Percentiles rank a stretch among this genome's conserved stretches.
phyloP scores from a whole-genome alignment of 2,888 invertebrate genomes.

The Himalopsyche anomala region DNA sequence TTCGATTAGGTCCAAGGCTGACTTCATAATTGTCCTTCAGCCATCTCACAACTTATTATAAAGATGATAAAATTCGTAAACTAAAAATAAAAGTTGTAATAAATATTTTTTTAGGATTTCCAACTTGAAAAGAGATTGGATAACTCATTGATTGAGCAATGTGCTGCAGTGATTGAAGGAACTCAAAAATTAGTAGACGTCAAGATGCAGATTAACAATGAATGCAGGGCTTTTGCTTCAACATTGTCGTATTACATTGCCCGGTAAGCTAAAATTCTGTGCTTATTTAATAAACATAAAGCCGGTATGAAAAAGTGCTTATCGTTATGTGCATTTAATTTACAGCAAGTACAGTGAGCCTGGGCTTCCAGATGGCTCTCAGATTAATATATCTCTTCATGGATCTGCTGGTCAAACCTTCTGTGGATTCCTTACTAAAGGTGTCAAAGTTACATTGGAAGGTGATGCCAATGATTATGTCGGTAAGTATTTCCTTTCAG shows the following conservation, averaged over 20 bases:
- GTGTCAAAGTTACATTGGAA: conserved; percentile 92
- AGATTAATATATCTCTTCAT: conserved; percentile 86
- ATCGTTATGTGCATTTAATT: conserved; percentile 32
- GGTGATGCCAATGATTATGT: conserved; percentile 99
- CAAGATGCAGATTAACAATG: conserved; percentile 90
- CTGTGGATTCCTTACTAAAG: conserved; percentile 96
- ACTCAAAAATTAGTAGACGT: conserved; percentile 82
- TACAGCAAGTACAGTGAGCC: conserved; percentile 89
- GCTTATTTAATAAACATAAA: background rate
- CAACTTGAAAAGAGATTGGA: conserved; percentile 90
- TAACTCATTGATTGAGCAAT: conserved; percentile 84
- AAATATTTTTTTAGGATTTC: conserved; percentile 81
- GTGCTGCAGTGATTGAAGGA: conserved; percentile 86
- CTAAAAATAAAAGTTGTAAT: too few species aligned
- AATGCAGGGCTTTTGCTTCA: conserved; percentile 94
- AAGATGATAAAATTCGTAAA: background rate
- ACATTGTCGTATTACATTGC: conserved; percentile 97
- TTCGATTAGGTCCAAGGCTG: too few species aligned
- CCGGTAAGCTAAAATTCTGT: conserved; percentile 79
- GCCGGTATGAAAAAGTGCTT: background rate
- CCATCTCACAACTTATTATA: too few species aligned
- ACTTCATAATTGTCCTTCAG: too few species aligned
- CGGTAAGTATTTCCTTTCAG: conserved; percentile 75
- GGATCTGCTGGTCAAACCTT: conserved; percentile 99
- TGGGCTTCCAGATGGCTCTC: conserved; percentile 87